Percentiles rank a stretch among this genome's conserved stretches.
These are phyloP conservation scores for Endomychus coccineus DNA, from an alignment of 2,888 invertebrate species.

Conservation along the genomic window DNA sequence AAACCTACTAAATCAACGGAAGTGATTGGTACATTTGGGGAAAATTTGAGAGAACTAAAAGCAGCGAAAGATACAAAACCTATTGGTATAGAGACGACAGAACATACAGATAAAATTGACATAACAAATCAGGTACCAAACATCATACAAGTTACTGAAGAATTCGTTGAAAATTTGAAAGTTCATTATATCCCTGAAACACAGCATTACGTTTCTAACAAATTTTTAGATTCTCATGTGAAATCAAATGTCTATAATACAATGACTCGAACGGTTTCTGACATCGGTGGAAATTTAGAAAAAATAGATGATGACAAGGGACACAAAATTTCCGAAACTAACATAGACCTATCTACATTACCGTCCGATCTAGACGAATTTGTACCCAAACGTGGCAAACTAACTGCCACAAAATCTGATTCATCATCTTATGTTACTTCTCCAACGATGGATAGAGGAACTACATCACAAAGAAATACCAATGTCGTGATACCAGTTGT, in stretches of 20 bases:
- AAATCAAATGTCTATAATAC: neutral
- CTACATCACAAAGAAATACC: constrained; percentile 36
- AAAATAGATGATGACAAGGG: constrained; percentile 12
- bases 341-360: constrained; percentile 31
- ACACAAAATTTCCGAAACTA: constrained; percentile 27
- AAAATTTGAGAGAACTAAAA: too few relatives aligned
- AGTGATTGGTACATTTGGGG: too few relatives aligned
- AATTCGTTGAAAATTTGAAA: constrained; percentile 6
- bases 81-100: too few relatives aligned
- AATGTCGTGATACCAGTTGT: constrained; percentile 37
- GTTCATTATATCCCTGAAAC: constrained; percentile 4
- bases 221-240: too few relatives aligned
- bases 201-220: too few relatives aligned
- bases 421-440: constrained; percentile 34
- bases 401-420: constrained; percentile 14
- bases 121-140: too few relatives aligned
- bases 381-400: neutral
- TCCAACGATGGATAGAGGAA: constrained; percentile 37
- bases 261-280: constrained; percentile 28
- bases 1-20: too few relatives aligned
- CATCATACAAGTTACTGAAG: constrained; percentile 2
- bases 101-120: too few relatives aligned
- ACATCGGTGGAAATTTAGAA: constrained; percentile 18
- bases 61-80: too few relatives aligned
- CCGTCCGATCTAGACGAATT: constrained; percentile 10